Base-by-base conservation (phyloP, 2,797 vertebrate species). In the Fratercula arctica region DNA sequence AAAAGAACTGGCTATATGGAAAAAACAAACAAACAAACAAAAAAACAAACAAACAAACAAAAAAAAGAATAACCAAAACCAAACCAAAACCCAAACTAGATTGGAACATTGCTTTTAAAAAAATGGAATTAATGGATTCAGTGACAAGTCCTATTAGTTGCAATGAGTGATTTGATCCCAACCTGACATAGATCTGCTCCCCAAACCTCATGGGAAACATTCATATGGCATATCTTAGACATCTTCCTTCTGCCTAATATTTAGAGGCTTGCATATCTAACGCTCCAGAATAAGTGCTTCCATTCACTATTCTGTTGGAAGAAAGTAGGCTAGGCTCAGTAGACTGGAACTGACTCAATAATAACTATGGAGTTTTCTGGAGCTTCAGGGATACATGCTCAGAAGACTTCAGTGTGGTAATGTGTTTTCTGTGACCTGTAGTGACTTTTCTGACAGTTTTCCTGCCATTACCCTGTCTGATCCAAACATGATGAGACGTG, bases 51-150 rank as follows among this genome's bases (percentile, higher is more conserved):
- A 35, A 6, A 25, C 8, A 26, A 35, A 46, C 24, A 20, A 64
- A 33, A 43, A 13, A 23, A 15, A 5, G 35, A 35, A 35, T 35
- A 35, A 35, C 35, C 29, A 9, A 15, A 0, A 0, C 8, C 29
- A 20, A 10, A 3, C 25, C 56, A 39, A 57, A 57, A 57, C 8
- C 13, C 10, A 33, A 21, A 26, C 23, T 69, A n/a, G 13, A 50
- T 11, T 31, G 17, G 9, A 60, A 17, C 5, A 25, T 17, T 2
- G 17, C 46, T 56, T 33, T 5, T 3, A 13, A n/a, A 10, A 50
- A 43, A 3, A 4, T 3, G 53, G 11, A 60, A 25, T 51, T 39
- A 67, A 59, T 59, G 17, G 9, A 70, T 61, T 93, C 6, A 56
- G 13, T 76, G n/a, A 6, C 6, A 64, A 78, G 19, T 20, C 5